Evolutionary conservation across 2,797 vertebrate species (phyloP).

Genomic region (Typhlichthys eigenmanni): DNA sequence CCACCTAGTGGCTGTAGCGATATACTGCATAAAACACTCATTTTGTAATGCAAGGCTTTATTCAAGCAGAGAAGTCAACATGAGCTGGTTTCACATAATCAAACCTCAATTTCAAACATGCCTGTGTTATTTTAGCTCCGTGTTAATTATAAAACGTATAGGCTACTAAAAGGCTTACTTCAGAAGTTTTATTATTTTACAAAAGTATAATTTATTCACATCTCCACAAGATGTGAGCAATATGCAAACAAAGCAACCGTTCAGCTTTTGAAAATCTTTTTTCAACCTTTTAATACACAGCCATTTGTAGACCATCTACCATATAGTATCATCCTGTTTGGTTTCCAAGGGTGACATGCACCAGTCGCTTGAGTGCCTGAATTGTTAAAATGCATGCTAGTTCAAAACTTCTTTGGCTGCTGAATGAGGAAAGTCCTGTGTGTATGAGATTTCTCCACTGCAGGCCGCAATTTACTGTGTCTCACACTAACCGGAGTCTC

Average conservation of each 20-base stretch:
- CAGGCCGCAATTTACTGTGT: slow-evolving; percentile 84
- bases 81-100: slow-evolving; percentile 16
- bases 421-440: slow-evolving; percentile 85
- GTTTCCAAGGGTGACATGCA: slow-evolving; percentile 28
- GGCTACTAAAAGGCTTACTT: background rate
- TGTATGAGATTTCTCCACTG: slow-evolving; percentile 81
- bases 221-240: slow-evolving; percentile 6
- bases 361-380: slow-evolving; percentile 16
- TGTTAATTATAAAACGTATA: background rate
- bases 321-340: slow-evolving; percentile 38
- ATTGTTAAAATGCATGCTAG: background rate
- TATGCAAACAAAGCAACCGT: slow-evolving; percentile 30
- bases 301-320: slow-evolving; percentile 29
- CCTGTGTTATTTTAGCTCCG: slow-evolving; percentile 10
- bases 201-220: too few species aligned
- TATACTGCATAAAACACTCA: background rate
- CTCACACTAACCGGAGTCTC: slow-evolving; percentile 82
- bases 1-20: slow-evolving; percentile 40
- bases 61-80: slow-evolving; percentile 50
- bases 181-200: too few species aligned
- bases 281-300: slow-evolving; percentile 13
- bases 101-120: background rate
- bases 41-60: slow-evolving; percentile 34
- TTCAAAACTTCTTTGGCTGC: slow-evolving; percentile 90
- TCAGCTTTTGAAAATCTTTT: too few species aligned